Base-by-base conservation (phyloP, 2,113 vertebrate genomes). In the Balaenoptera acutorostrata region DNA sequence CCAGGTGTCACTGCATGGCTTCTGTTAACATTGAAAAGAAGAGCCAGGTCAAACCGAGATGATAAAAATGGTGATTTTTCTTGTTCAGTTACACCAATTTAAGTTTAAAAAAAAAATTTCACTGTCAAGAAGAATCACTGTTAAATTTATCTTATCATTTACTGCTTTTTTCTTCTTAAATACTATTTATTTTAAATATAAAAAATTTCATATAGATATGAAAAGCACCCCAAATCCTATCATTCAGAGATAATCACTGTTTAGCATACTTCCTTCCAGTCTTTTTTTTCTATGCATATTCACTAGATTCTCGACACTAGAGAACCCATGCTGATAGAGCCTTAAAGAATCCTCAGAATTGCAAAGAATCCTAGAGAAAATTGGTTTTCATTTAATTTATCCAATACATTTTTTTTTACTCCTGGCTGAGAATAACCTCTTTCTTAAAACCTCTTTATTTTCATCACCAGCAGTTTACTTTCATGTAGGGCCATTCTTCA, bases 1-100 rank as follows among this genome's bases (percentile, higher is more conserved):
- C 57, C 66, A 27, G 95, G 39, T 96, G 93, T 99, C 98, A 99
- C 78, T 98, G 97, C 98, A 98, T 83, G 88, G 93, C 93, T 97
- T 98, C 98, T 98, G 97, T 49, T 10, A 97, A 97, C 5, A 57
- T 25, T 71, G 92, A 95, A 72, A 93, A 83, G 81, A 78, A 95
- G 81, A 29, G 1, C 25, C 84, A 68, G 63, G 27, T 97, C 90
- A 77, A 82, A 97, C 27, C 63, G 88, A 97, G 85, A 90, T 84
- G 84, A 68, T 15, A 93, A 95, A 87, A 90, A 88, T 46, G 71
- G 49, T 49, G 9, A 84, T 36, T 83, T 92, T 94, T 75, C 39
- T 68, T 77, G 10, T 39, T 95, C 63, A 85, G 52, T 83, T 88
- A 72, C 17, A 93, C 20, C 86, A 39, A 96, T 55, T 87, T 83